Percentiles rank a stretch among this genome's conserved stretches.
Conservation (phyloP, 2,888 invertebrate genomes). For the Icerya purchasi region DNA sequence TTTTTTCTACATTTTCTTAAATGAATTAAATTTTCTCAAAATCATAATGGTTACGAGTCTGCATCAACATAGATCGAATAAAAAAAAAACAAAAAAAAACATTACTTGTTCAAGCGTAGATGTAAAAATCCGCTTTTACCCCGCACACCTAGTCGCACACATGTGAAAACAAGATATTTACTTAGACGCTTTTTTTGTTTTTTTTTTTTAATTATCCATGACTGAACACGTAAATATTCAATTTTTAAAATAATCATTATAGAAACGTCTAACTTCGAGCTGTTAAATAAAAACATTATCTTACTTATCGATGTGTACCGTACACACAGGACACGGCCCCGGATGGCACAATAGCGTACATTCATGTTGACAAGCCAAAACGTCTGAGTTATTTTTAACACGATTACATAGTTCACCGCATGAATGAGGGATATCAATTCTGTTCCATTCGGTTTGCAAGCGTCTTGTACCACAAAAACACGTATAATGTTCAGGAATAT, state of each 20-base stretch:
- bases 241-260: neutral
- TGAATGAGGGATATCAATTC: constrained; percentile 64
- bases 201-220: too few relatives aligned
- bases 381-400: constrained; percentile 18
- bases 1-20: too few relatives aligned
- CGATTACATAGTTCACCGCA: constrained; percentile 71
- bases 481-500: constrained; percentile 55
- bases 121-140: too few relatives aligned
- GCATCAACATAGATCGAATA: too few relatives aligned
- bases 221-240: too few relatives aligned
- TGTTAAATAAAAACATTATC: neutral
- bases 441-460: constrained; percentile 49
- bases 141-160: too few relatives aligned
- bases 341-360: constrained; percentile 60
- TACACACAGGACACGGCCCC: constrained; percentile 82
- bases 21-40: too few relatives aligned
- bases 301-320: constrained; percentile 45
- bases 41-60: too few relatives aligned
- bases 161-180: too few relatives aligned
- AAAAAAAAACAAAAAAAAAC: too few relatives aligned
- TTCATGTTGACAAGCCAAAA: constrained; percentile 23
- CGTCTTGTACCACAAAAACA: constrained; percentile 71
- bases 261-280: neutral
- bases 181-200: too few relatives aligned
- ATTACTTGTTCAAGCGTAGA: too few relatives aligned